A percentile compares a stretch with the other conserved stretches of the same genome.
These are phyloP conservation scores for Eospalax fontanierii DNA, from an alignment of 2,797 vertebrate species.

Conservation along the genomic window DNA sequence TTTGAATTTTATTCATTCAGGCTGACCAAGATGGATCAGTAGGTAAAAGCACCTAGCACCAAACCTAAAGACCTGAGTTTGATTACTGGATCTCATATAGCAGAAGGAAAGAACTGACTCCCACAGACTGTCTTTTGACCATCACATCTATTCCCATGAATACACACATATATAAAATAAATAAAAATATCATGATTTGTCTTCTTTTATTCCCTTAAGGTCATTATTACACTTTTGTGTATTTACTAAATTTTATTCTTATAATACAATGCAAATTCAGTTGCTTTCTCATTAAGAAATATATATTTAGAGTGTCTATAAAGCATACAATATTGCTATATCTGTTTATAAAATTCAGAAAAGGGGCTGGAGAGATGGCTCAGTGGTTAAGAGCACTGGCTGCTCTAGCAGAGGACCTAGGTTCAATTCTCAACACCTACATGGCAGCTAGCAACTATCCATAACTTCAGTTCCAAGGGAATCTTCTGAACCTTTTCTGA, in stretches of 20 bases:
- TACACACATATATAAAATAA: neutral
- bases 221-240: slow-evolving; percentile 1
- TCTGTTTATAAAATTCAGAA: slow-evolving; percentile 46
- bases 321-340: neutral
- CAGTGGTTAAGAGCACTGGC: too few relatives aligned
- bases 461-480: too few relatives aligned
- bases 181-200: neutral
- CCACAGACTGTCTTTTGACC: too few relatives aligned
- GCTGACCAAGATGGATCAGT: too few relatives aligned
- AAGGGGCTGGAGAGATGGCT: too few relatives aligned
- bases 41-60: neutral
- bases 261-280: slow-evolving; percentile 46
- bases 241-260: neutral
- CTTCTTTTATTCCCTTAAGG: slow-evolving; percentile 23
- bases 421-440: too few relatives aligned
- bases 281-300: slow-evolving; percentile 60
- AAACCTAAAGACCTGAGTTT: neutral
- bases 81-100: neutral
- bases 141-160: too few relatives aligned
- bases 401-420: too few relatives aligned
- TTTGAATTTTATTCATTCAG: neutral
- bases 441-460: too few relatives aligned
- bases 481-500: too few relatives aligned
- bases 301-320: slow-evolving; percentile 41
- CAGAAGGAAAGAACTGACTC: neutral